phyloP scores from a whole-genome alignment of 1,140 invertebrate species.

The Babylonia areolata region DNA sequence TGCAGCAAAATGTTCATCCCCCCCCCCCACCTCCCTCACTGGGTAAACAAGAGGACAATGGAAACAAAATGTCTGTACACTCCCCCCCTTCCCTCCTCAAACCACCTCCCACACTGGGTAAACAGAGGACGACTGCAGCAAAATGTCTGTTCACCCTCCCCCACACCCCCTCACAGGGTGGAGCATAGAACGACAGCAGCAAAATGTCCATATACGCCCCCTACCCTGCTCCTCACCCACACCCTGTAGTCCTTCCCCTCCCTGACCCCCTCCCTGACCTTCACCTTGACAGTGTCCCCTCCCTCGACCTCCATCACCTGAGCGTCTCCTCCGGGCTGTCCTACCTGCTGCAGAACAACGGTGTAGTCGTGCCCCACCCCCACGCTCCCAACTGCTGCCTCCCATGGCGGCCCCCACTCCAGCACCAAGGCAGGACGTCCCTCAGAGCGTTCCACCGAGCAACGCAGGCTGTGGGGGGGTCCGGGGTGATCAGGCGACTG shows the following conservation, averaged over 20 bases:
- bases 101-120: too few relatives aligned
- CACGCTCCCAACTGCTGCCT: constrained; percentile 46
- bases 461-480: constrained; percentile 22
- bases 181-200: constrained; percentile 25
- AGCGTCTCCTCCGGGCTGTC: background rate
- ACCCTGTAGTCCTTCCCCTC: constrained; percentile 33
- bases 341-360: constrained; percentile 51
- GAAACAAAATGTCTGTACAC: too few relatives aligned
- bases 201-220: constrained; percentile 41
- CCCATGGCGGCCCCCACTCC: constrained; percentile 56
- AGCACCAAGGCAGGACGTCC: constrained; percentile 33
- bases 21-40: too few relatives aligned
- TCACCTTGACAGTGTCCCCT: background rate
- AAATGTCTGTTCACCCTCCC: background rate
- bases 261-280: background rate
- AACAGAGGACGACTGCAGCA: too few relatives aligned
- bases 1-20: too few relatives aligned
- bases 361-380: constrained; percentile 52
- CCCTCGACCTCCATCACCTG: background rate
- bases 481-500: background rate
- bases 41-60: too few relatives aligned
- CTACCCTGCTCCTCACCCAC: constrained; percentile 45
- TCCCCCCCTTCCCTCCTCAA: too few relatives aligned
- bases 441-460: background rate
- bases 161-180: background rate